These are phyloP conservation scores for Xenopus tropicalis DNA, from an alignment of 2,113 vertebrate genomes.

Conservation along the genomic window DNA sequence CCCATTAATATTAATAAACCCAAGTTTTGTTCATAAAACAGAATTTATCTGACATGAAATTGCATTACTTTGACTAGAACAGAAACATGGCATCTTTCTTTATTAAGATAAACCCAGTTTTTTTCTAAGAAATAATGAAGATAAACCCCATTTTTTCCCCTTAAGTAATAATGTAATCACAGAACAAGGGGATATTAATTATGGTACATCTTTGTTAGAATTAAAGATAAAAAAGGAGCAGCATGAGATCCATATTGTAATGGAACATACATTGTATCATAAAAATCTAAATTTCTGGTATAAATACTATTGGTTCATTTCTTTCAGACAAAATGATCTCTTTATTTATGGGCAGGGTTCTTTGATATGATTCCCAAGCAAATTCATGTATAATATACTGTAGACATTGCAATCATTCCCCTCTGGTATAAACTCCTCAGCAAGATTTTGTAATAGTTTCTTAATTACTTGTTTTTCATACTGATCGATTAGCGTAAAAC, in stretches of 20 bases:
- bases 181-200: too few relatives aligned
- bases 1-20: constrained; percentile 34
- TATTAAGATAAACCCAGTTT: neutral
- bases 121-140: too few relatives aligned
- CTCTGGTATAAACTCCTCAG: constrained; percentile 4
- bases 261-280: neutral
- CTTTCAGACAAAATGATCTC: constrained; percentile 27
- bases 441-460: constrained; percentile 39
- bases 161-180: too few relatives aligned
- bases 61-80: constrained; percentile 17
- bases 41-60: constrained; percentile 29
- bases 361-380: constrained; percentile 7
- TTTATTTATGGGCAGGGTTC: constrained; percentile 27
- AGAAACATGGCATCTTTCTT: constrained; percentile 13
- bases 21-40: constrained; percentile 7
- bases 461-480: constrained; percentile 44
- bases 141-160: neutral
- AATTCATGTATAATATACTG: constrained; percentile 16
- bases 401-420: constrained; percentile 16
- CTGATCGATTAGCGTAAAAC: constrained; percentile 36
- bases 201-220: too few relatives aligned
- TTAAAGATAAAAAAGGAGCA: too few relatives aligned
- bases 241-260: too few relatives aligned
- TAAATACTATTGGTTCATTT: constrained; percentile 16
- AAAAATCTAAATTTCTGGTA: neutral